Conservation (phyloP, 1,140 invertebrate genomes). For the Penaeus vannamei region DNA sequence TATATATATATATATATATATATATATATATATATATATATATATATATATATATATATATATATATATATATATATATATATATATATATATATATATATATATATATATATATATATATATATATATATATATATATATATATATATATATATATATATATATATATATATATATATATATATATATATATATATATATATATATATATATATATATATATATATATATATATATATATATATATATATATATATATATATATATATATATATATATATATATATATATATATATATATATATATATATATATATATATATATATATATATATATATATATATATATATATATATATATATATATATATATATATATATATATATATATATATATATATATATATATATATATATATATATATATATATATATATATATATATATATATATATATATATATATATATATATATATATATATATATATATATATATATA, state of each 20-base stretch:
- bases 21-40: no score
- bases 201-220: background rate
- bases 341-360: conserved; percentile 24
- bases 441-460: conserved; percentile 7
- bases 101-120: no score
- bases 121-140: no score
- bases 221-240: background rate
- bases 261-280: conserved; percentile 9
- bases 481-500: background rate
- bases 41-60: no score
- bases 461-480: conserved; percentile 9
- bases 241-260: background rate
- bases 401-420: conserved; percentile 30
- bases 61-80: no score
- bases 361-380: conserved; percentile 33
- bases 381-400: conserved; percentile 29
- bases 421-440: conserved; percentile 19
- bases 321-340: background rate
- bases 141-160: no score
- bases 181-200: no score
- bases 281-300: conserved; percentile 14
- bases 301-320: conserved; percentile 27
- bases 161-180: no score
- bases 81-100: no score
- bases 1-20: no score